Conservation (phyloP, 2,113 vertebrate species). For the Bucco capensis region DNA sequence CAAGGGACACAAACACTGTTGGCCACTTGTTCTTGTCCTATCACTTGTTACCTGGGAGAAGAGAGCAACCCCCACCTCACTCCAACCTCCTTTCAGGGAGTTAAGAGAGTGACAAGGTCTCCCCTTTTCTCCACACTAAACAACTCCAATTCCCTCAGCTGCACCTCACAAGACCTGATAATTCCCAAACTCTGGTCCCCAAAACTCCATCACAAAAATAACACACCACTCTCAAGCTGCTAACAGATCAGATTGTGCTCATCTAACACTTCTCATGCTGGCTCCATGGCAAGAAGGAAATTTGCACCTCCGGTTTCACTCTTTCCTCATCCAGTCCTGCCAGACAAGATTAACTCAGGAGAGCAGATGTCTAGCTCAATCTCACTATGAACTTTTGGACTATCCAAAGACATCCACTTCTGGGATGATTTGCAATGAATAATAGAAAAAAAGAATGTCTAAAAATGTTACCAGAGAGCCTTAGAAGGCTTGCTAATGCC, state of each 20-base stretch:
- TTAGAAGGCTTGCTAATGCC: conserved; percentile 68
- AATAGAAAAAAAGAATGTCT: neutral
- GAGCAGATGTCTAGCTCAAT: neutral
- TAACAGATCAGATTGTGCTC: neutral
- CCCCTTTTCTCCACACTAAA: no score
- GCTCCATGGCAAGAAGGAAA: neutral
- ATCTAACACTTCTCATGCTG: neutral
- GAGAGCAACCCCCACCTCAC: no score
- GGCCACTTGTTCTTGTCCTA: no score
- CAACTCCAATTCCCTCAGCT: no score
- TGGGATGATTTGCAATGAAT: neutral
- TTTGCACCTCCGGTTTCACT: neutral
- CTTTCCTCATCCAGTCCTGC: neutral
- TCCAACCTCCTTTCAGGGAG: no score
- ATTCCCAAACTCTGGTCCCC: no score
- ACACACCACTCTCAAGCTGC: neutral
- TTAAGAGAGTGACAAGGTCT: no score
- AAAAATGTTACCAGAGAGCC: conserved; percentile 67
- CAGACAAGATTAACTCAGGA: neutral
- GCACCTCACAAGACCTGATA: no score
- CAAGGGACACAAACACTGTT: neutral
- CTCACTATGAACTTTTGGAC: neutral
- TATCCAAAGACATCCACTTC: neutral
- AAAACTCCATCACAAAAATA: no score
- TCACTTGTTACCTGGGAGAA: no score